Evolutionary conservation across 2,888 invertebrate species (phyloP).

Genomic region (Hanleya hanleyi): DNA sequence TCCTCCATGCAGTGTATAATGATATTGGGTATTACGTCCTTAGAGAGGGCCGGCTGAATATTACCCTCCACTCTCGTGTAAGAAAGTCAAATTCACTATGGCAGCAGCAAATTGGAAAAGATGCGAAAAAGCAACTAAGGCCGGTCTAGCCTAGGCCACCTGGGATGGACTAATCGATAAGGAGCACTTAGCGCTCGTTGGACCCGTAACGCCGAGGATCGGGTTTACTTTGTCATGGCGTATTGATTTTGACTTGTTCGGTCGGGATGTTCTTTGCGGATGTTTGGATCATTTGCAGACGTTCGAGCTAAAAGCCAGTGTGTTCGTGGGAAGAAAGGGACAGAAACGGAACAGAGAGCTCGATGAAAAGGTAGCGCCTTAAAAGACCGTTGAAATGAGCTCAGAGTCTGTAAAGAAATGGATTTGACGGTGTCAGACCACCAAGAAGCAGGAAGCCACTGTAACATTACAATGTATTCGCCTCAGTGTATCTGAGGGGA

Average conservation of each 20-base stretch:
- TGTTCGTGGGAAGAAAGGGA: neutral
- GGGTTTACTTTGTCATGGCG: neutral
- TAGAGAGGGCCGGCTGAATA: neutral
- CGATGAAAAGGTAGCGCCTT: neutral
- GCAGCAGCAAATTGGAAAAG: slow-evolving; percentile 7
- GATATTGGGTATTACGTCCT: neutral
- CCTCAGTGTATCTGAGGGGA: no score
- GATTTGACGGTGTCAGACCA: neutral
- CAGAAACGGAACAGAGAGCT: neutral
- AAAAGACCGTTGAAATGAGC: neutral
- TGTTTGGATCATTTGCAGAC: slow-evolving; percentile 3
- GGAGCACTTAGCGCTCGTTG: neutral
- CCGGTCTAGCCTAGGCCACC: neutral
- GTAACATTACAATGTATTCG: neutral
- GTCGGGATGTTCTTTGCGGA: neutral
- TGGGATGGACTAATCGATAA: neutral
- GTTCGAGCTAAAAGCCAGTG: slow-evolving; percentile 1
- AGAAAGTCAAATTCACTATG: neutral
- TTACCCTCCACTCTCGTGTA: neutral
- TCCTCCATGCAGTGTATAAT: neutral
- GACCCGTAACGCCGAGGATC: neutral
- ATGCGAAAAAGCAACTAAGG: slow-evolving; percentile 5
- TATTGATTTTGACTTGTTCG: neutral
- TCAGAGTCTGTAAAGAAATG: neutral
- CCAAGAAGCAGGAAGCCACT: neutral